Evolutionary conservation across 2,888 invertebrate species (phyloP).

Genomic region (Tenthredo mesomela): DNA sequence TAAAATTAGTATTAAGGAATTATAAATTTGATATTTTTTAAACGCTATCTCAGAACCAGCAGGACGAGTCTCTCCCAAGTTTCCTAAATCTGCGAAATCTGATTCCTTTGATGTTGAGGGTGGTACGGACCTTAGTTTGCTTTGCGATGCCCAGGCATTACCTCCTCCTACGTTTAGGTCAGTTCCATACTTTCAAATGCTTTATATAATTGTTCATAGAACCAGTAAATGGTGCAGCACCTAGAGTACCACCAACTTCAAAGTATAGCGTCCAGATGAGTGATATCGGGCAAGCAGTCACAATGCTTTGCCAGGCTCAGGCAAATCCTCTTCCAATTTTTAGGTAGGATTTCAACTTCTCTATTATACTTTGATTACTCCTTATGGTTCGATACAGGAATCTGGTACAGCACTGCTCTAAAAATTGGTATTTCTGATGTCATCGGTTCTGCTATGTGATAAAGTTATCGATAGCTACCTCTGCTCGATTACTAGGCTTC

Average conservation of each 20-base stretch:
- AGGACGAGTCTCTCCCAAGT: slow-evolving; percentile 74
- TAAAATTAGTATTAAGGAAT: slow-evolving; percentile 58
- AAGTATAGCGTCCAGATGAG: slow-evolving; percentile 63
- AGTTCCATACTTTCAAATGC: slow-evolving; percentile 57
- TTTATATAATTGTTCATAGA: slow-evolving; percentile 59
- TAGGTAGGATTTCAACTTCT: slow-evolving; percentile 79
- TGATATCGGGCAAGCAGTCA: slow-evolving; percentile 59
- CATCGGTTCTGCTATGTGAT: not conserved
- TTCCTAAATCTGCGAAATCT: slow-evolving; percentile 79
- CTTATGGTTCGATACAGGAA: not conserved
- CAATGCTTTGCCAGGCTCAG: slow-evolving; percentile 84
- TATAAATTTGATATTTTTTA: slow-evolving; percentile 29
- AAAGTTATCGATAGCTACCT: not conserved
- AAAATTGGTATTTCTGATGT: not conserved
- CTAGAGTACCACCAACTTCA: slow-evolving; percentile 68
- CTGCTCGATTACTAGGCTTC: not conserved
- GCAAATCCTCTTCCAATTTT: slow-evolving; percentile 84
- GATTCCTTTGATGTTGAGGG: slow-evolving; percentile 69
- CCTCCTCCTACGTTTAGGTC: slow-evolving; percentile 74
- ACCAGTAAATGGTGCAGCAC: slow-evolving; percentile 68
- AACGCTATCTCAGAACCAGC: slow-evolving; percentile 73
- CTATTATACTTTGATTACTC: not conserved
- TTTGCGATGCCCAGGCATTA: slow-evolving; percentile 74
- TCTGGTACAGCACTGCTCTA: not conserved
- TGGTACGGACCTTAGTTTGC: slow-evolving; percentile 74